These are phyloP conservation scores for Cyprinodon tularosa DNA, from an alignment of 2,113 vertebrate species.

Conservation along the genomic window DNA sequence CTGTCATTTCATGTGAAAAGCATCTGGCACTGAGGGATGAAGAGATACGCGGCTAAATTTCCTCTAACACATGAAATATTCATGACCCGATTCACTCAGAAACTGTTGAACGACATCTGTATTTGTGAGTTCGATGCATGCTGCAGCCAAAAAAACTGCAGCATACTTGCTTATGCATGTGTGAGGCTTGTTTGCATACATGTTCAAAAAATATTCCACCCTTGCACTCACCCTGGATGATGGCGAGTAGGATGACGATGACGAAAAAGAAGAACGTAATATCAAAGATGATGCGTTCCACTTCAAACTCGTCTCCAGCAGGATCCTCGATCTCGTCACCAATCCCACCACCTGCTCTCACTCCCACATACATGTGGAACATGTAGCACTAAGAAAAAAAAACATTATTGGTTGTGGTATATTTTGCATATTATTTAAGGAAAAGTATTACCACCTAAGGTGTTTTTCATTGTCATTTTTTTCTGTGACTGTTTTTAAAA, in stretches of 20 bases:
- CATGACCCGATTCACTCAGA: slow-evolving; percentile 1
- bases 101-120: background rate
- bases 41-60: background rate
- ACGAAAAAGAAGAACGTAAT: slow-evolving; percentile 99
- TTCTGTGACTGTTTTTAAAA: background rate
- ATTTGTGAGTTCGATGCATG: background rate
- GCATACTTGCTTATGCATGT: background rate
- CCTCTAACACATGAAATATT: slow-evolving; percentile 18
- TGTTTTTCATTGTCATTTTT: background rate
- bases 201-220: background rate
- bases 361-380: slow-evolving; percentile 98
- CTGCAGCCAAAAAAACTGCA: background rate
- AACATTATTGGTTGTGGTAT: background rate
- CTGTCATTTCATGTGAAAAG: background rate
- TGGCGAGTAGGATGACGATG: slow-evolving; percentile 95
- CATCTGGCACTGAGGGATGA: background rate
- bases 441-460: background rate
- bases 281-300: slow-evolving; percentile 94
- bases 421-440: background rate
- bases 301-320: slow-evolving; percentile 94
- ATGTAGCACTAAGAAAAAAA: slow-evolving; percentile 89
- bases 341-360: slow-evolving; percentile 93
- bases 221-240: slow-evolving; percentile 90
- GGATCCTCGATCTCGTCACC: slow-evolving; percentile 96
- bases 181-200: background rate